A percentile compares a stretch with the other conserved stretches of the same genome.
These are phyloP conservation scores for Dinocampus coccinellae DNA, from an alignment of 2,888 invertebrate species.

Conservation along the genomic window DNA sequence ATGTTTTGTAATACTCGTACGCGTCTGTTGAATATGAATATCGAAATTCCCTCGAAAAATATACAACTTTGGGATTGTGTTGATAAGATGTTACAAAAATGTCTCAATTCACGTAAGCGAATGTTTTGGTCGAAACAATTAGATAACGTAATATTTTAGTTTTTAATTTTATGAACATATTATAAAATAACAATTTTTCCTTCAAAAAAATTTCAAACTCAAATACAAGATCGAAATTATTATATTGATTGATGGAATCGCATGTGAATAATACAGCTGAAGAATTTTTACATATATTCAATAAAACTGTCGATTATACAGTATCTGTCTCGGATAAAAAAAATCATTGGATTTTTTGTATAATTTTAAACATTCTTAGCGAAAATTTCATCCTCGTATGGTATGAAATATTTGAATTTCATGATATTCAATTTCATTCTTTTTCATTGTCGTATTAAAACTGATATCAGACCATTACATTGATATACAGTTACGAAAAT, in stretches of 20 bases:
- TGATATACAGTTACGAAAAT: neutral
- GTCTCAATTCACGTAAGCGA: constrained; percentile 52
- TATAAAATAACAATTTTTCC: neutral
- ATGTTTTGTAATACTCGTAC: constrained; percentile 25
- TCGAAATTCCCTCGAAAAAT: constrained; percentile 52
- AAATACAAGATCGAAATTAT: constrained; percentile 55
- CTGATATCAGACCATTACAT: neutral
- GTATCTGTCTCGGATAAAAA: constrained; percentile 34
- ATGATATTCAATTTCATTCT: neutral
- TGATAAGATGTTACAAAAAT: constrained; percentile 55
- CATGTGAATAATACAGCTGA: constrained; percentile 45
- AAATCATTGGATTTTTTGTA: constrained; percentile 33
- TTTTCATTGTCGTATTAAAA: neutral
- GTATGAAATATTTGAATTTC: too few relatives aligned
- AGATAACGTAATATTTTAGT: neutral
- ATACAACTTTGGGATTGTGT: constrained; percentile 55
- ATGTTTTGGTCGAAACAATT: constrained; percentile 60
- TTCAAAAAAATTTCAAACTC: constrained; percentile 45
- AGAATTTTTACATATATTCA: constrained; percentile 57
- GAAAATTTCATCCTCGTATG: constrained; percentile 10
- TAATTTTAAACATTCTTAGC: constrained; percentile 46
- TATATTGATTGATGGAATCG: constrained; percentile 57
- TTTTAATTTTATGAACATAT: too few relatives aligned
- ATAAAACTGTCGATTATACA: constrained; percentile 52
- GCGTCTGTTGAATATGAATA: constrained; percentile 48